Evolutionary conservation across 2,797 vertebrate species (phyloP).

Genomic region (Brotogeris chrysoptera): DNA sequence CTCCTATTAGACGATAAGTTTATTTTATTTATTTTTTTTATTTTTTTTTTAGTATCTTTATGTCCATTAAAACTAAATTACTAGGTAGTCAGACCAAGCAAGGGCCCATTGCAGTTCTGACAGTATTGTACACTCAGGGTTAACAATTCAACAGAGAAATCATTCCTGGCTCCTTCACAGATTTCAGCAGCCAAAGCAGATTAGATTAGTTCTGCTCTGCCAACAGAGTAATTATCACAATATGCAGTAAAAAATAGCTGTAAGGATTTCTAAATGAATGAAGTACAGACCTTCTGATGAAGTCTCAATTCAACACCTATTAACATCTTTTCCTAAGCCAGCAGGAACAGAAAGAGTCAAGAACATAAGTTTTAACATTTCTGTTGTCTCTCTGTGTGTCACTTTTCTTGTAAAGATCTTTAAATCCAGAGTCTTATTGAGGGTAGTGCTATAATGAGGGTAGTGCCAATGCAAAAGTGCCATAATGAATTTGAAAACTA

Average conservation of each 20-base stretch:
- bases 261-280: slow-evolving; percentile 27
- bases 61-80: background rate
- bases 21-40: background rate
- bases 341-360: background rate
- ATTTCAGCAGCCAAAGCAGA: slow-evolving; percentile 47
- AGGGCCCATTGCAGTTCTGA: background rate
- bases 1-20: background rate
- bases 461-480: background rate
- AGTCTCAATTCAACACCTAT: slow-evolving; percentile 36
- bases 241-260: slow-evolving; percentile 49
- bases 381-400: background rate
- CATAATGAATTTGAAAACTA: background rate
- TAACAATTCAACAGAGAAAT: slow-evolving; percentile 29
- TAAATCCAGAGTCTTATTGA: background rate
- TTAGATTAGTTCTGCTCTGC: slow-evolving; percentile 63
- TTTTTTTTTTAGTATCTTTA: background rate
- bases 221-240: slow-evolving; percentile 60
- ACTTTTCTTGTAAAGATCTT: background rate
- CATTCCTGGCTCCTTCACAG: slow-evolving; percentile 16
- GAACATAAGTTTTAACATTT: background rate
- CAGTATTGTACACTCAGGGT: background rate
- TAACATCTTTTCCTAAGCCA: background rate
- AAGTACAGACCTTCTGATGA: background rate
- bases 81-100: background rate
- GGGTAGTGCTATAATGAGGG: background rate